Evolutionary conservation across 2,113 vertebrate species (phyloP), one percentile per base, ranked within the genome.

Genomic region (Pteronura brasiliensis): DNA sequence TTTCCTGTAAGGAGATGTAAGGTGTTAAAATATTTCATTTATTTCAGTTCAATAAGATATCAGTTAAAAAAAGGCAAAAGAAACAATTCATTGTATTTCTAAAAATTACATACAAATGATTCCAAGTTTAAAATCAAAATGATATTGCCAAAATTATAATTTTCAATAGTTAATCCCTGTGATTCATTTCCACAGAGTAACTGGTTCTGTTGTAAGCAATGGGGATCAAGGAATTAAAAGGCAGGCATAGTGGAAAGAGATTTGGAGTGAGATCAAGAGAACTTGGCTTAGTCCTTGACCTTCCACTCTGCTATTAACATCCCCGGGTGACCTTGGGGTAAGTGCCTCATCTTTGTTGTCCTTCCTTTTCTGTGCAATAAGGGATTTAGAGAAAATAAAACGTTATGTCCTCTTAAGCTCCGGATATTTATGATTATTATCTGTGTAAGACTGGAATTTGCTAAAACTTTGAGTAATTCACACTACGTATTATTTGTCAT

Each of bases 111-210:
- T 36, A 47, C 14, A 69, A 71, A 34, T 84, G 4, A 72, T n/a
- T 82, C 3, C 31, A 72, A 85, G 12, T 61, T 44, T 90, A 44
- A 44, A 88, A 88, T 65, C 31, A 76, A 77, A 93, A 95, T 80
- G 7, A 1, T 88, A 27, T 81, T 81, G 18, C 36, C 20, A n/a
- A 93, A 90, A 65, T 69, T 39, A 31, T 59, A 77, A 31, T 25
- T 95, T 95, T 93, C 27, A 87, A 7, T 93, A 36, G 39, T 61
- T 96, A 88, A 86, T 77, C n/a, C 34, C 7, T 91, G 82, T 57
- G 52, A 90, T 92, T 88, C 27, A 89, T 67, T 72, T 96, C 27
- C 59, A 57, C 49, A 72, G 55, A 91, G 59, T 47, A 81, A 85
- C 42, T 15, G 31, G 31, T 79, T 89, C 42, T 94, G 23, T 95